These are phyloP conservation scores for Chrysopilus asiliformis DNA, from an alignment of 2,888 invertebrate species.

Conservation along the genomic window DNA sequence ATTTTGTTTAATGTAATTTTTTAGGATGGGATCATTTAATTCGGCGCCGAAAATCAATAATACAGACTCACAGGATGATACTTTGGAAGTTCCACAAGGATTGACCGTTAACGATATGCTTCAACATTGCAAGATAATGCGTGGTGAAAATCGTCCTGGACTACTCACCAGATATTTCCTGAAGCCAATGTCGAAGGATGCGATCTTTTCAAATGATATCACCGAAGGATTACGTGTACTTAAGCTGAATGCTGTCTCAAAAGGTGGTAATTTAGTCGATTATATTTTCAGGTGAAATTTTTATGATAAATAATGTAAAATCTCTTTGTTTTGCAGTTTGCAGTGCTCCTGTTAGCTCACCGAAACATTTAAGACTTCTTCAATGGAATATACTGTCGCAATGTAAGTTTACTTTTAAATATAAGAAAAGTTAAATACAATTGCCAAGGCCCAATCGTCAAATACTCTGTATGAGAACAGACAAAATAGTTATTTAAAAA, in stretches of 20 bases:
- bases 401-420: too few relatives aligned
- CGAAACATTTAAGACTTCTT: constrained; percentile 42
- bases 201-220: constrained; percentile 23
- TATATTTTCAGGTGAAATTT: constrained; percentile 1
- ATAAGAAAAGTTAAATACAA: too few relatives aligned
- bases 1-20: constrained; percentile 19
- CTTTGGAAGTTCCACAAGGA: constrained; percentile 37
- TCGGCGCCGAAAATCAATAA: constrained; percentile 52
- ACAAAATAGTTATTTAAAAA: too few relatives aligned
- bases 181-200: constrained; percentile 20
- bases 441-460: too few relatives aligned
- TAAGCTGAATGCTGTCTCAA: constrained; percentile 38
- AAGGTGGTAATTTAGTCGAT: constrained; percentile 25
- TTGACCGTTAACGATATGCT: constrained; percentile 40
- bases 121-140: constrained; percentile 38
- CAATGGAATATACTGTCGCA: constrained; percentile 63
- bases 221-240: constrained; percentile 31
- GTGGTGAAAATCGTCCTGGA: constrained; percentile 37
- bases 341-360: constrained; percentile 37
- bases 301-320: neutral
- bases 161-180: constrained; percentile 34
- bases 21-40: constrained; percentile 60
- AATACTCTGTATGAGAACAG: too few relatives aligned
- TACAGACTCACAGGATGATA: constrained; percentile 47
- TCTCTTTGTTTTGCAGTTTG: constrained; percentile 30